These are phyloP conservation scores for Heterodera schachtii DNA, from an alignment of 1,140 invertebrate genomes.

Conservation along the genomic window DNA sequence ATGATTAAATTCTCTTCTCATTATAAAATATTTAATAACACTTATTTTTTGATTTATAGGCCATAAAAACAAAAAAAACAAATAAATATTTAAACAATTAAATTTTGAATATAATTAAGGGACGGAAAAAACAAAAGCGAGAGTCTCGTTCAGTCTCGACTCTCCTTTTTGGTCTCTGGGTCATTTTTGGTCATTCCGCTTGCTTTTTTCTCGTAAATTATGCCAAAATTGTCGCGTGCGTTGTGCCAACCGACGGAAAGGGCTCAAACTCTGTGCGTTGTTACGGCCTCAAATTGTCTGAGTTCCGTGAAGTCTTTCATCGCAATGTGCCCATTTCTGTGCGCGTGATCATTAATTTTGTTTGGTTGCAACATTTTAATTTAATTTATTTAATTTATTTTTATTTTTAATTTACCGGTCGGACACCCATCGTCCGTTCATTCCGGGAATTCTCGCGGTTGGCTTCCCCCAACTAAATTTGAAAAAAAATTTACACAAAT, in stretches of 20 bases:
- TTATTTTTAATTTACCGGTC: constrained; percentile 38
- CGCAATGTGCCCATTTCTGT: constrained; percentile 59
- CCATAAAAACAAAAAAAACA: neutral
- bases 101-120: neutral
- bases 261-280: constrained; percentile 62
- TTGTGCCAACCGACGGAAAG: neutral
- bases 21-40: too few species aligned
- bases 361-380: neutral
- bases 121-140: neutral
- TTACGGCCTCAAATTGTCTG: constrained; percentile 63
- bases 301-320: constrained; percentile 66
- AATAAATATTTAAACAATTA: neutral
- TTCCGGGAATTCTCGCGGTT: constrained; percentile 58
- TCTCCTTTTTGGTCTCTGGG: too few species aligned
- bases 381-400: neutral
- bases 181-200: too few species aligned
- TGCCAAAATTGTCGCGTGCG: neutral
- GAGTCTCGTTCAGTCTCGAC: too few species aligned
- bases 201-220: neutral
- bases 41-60: too few species aligned
- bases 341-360: neutral
- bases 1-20: neutral
- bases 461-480: constrained; percentile 64
- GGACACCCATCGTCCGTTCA: constrained; percentile 64
- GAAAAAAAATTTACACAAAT: constrained; percentile 52